A percentile compares a stretch with the other conserved stretches of the same genome.
phyloP scores from a whole-genome alignment of 2,113 vertebrate species.

The Microcebus murinus region DNA sequence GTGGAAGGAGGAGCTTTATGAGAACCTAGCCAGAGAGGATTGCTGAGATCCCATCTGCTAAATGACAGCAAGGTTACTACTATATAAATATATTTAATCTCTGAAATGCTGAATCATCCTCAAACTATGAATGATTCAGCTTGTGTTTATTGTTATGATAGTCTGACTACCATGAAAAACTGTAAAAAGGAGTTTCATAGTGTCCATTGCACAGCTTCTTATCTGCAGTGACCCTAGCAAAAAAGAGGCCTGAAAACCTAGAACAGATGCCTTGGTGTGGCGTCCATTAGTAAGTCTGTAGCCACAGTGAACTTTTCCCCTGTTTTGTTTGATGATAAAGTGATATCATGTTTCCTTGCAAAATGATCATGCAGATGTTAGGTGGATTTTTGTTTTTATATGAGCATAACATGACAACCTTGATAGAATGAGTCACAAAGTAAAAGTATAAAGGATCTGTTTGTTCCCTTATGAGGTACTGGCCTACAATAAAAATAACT shows the following conservation, averaged over 20 bases:
- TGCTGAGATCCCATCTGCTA: background rate
- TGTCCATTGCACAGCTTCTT: background rate
- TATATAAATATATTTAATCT: background rate
- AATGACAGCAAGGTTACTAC: background rate
- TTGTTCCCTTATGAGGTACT: conserved; percentile 1
- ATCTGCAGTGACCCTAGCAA: background rate
- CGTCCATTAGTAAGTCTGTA: background rate
- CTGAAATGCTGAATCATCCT: background rate
- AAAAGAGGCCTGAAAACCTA: background rate
- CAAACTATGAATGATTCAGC: background rate
- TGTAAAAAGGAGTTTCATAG: background rate
- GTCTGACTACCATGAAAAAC: background rate
- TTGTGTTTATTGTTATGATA: background rate
- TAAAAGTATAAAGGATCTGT: background rate
- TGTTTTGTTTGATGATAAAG: conserved; percentile 24
- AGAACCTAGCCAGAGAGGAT: background rate
- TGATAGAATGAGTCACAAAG: conserved; percentile 28
- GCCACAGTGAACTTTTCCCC: background rate
- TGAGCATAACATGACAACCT: background rate
- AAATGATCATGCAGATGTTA: background rate
- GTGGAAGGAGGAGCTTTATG: background rate
- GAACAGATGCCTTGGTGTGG: background rate
- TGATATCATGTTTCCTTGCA: conserved; percentile 12
- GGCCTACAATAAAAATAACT: conserved; percentile 37
- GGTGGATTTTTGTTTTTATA: conserved; percentile 42